phyloP scores from a whole-genome alignment of 2,797 vertebrate species.

The Acrossocheilus wenchowensis region DNA sequence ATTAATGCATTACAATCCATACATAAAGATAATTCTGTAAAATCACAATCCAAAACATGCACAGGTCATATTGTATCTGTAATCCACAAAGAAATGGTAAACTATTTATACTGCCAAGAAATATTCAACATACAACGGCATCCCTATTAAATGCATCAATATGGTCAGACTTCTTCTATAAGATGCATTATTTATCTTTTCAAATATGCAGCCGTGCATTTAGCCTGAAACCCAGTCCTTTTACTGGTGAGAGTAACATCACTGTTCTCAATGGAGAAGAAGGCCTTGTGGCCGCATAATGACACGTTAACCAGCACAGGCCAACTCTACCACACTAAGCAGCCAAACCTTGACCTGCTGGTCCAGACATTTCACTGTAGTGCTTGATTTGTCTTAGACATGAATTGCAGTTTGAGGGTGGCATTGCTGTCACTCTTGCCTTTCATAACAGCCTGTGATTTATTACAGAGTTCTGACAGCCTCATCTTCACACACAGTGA shows the following conservation, averaged over 20 bases:
- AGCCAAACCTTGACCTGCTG: background rate
- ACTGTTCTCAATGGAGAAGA: background rate
- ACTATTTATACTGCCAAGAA: too few species aligned
- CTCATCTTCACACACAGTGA: background rate
- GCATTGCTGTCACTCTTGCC: conserved; percentile 16
- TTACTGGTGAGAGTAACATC: background rate
- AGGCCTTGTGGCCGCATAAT: background rate
- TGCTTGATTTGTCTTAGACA: background rate
- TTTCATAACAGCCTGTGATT: conserved; percentile 23
- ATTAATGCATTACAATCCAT: background rate
- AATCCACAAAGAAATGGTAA: background rate
- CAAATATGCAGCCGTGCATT: background rate
- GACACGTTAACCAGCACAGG: background rate
- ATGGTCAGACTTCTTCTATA: background rate
- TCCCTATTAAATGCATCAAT: background rate
- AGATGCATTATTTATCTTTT: background rate
- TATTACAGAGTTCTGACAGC: background rate
- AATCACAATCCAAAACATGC: background rate
- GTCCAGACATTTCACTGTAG: background rate
- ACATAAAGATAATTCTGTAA: background rate
- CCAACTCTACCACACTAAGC: background rate
- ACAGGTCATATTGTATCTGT: background rate
- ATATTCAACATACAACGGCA: background rate
- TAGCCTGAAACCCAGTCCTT: background rate
- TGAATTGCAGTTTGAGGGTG: conserved; percentile 16